phyloP scores from a whole-genome alignment of 2,888 invertebrate genomes.

The Gibbula magus region DNA sequence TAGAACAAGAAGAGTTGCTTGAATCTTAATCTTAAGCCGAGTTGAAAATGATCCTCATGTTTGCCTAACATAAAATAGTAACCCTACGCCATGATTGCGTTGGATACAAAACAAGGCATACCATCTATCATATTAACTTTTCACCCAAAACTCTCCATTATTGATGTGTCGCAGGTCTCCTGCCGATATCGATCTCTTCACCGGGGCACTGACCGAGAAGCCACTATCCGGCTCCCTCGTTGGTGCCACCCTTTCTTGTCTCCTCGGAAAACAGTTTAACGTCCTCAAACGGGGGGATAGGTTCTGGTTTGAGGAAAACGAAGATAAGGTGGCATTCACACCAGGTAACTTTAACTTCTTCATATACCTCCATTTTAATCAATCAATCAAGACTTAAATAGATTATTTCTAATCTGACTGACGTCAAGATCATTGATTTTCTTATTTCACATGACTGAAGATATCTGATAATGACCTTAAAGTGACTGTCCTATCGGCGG shows the following conservation, averaged over 20 bases:
- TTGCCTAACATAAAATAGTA: no score
- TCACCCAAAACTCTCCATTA: no score
- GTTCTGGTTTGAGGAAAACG: conserved; percentile 86
- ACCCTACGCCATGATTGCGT: no score
- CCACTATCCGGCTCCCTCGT: conserved; percentile 85
- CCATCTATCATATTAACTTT: no score
- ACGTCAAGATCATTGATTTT: neutral
- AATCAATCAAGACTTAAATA: neutral
- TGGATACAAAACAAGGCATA: no score
- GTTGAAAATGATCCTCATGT: no score
- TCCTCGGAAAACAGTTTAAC: conserved; percentile 89
- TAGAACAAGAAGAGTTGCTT: no score
- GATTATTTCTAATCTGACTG: neutral
- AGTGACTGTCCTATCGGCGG: no score
- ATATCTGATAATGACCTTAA: no score
- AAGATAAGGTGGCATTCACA: conserved; percentile 3
- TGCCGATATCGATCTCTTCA: conserved; percentile 89
- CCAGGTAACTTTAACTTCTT: conserved; percentile 1
- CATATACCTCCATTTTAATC: neutral
- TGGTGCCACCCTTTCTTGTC: conserved; percentile 88
- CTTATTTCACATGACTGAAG: no score
- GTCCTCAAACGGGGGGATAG: conserved; percentile 87
- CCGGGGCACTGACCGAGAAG: conserved; percentile 88
- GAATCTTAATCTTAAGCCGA: no score
- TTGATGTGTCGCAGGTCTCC: conserved; percentile 27